Percentiles rank a stretch among this genome's conserved stretches.
Evolutionary conservation across 1,140 invertebrate genomes (phyloP).

Genomic region (Microplitis demolitor): DNA sequence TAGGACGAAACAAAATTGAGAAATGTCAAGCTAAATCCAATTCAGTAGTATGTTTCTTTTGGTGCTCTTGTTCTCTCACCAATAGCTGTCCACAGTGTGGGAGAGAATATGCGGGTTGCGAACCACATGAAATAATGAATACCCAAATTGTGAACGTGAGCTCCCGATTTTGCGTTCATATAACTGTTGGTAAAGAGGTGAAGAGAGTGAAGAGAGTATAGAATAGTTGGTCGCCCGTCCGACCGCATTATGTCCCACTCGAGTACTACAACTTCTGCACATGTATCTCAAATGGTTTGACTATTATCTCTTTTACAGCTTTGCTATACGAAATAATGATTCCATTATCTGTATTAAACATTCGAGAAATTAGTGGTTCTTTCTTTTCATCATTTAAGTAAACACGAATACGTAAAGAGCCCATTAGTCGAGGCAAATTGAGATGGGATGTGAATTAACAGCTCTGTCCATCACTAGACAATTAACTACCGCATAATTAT

Average conservation of each 20-base stretch:
- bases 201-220: not conserved
- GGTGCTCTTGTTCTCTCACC: conserved; percentile 6
- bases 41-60: not conserved
- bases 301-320: conserved; percentile 24
- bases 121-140: conserved; percentile 25
- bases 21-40: conserved; percentile 13
- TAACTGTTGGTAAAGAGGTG: not conserved
- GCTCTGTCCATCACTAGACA: no score
- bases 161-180: conserved; percentile 14
- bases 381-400: no score
- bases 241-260: conserved; percentile 23
- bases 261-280: conserved; percentile 21
- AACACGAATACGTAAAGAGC: no score
- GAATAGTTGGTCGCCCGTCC: conserved; percentile 13
- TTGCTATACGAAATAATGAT: conserved; percentile 17
- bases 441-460: no score
- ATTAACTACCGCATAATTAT: no score
- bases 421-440: no score
- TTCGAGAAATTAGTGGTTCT: no score
- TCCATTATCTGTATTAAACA: conserved; percentile 6
- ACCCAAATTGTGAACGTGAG: conserved; percentile 16
- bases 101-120: conserved; percentile 16
- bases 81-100: conserved; percentile 1
- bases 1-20: not conserved
- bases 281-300: conserved; percentile 22